Base-by-base conservation (phyloP, 2,888 invertebrate genomes). In the Sesia apiformis region DNA sequence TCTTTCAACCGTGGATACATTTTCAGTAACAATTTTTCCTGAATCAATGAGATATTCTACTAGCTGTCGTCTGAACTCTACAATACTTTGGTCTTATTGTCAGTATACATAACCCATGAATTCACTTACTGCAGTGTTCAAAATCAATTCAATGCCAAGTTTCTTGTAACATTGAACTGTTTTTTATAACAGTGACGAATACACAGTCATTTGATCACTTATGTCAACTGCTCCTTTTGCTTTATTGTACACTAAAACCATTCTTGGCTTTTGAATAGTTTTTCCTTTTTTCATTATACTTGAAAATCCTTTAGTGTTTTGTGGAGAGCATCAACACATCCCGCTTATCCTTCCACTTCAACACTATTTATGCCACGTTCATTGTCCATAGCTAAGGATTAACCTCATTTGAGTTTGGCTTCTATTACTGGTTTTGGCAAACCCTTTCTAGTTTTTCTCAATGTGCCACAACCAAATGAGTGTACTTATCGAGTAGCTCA, bases 381-480 rank as follows among this genome's bases (percentile, higher is more conserved):
- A 60, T 66, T 76, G 53, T 74, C 71, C 55, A 54, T 62, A 5
- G 66, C 65, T 4, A 62, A 56, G 0, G 42, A 55, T 56, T 67
- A 62, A 4, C 69, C 67, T 56, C n/a, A 39, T 61, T 72, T 58
- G 40, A 76, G 59, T 63, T 74, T 73, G 40, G 61, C 58, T 51
- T 61, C 60, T 8, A 66, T 57, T 7, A 79, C 71, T 54, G 59
- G 56, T 54, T 64, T 65, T 49, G 74, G 72, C 53, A 75, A 65
- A 52, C 62, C 58, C 60, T 59, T 65, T 59, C 70, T 62, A 57
- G 75, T 74, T 61, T 67, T 70, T 59, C 72, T 59, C 43, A 76
- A 52, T 51, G 73, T 76, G 8, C 74, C 74, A n/a, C n/a, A 54
- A 72, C 59, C 39, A 74, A 58, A 63, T 76, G 69, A 5, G 72